phyloP scores from a whole-genome alignment of 2,888 invertebrate species.

The Aethes cnicana region DNA sequence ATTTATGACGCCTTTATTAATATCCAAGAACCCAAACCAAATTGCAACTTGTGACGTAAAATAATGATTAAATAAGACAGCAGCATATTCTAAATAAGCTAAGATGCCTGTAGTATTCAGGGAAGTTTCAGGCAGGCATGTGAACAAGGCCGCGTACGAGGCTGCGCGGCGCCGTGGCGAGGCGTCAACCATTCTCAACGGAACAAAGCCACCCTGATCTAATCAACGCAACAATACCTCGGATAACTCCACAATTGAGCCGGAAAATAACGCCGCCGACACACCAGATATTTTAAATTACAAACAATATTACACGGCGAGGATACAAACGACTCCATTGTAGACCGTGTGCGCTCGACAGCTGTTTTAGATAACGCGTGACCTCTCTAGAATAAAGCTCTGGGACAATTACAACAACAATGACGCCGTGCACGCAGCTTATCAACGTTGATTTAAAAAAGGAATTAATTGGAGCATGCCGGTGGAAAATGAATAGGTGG shows the following conservation, averaged over 20 bases:
- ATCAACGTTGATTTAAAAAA: slow-evolving; percentile 33
- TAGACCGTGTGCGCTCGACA: slow-evolving; percentile 70
- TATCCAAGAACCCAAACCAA: too few species aligned
- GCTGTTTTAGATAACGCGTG: slow-evolving; percentile 79
- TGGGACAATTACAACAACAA: slow-evolving; percentile 61
- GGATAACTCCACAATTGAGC: slow-evolving; percentile 67
- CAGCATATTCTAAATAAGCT: too few species aligned
- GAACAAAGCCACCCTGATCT: slow-evolving; percentile 76
- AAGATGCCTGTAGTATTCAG: too few species aligned
- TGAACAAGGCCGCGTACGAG: slow-evolving; percentile 55
- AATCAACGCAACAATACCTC: slow-evolving; percentile 79
- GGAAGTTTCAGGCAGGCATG: slow-evolving; percentile 48
- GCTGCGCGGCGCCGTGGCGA: slow-evolving; percentile 52
- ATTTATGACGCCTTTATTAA: too few species aligned
- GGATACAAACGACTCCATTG: slow-evolving; percentile 75
- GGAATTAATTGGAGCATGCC: slow-evolving; percentile 16
- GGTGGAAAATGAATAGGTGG: neutral
- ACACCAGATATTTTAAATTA: slow-evolving; percentile 76
- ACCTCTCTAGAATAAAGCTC: slow-evolving; percentile 70
- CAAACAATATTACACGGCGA: slow-evolving; percentile 73
- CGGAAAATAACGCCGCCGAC: slow-evolving; percentile 64
- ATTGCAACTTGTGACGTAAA: too few species aligned
- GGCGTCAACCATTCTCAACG: slow-evolving; percentile 60
- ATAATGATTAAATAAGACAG: too few species aligned
- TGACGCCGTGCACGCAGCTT: slow-evolving; percentile 44